Evolutionary conservation across 2,797 vertebrate genomes (phyloP), one percentile per base, ranked within the genome.

Genomic region (Melanotaenia parkinsoni): DNA sequence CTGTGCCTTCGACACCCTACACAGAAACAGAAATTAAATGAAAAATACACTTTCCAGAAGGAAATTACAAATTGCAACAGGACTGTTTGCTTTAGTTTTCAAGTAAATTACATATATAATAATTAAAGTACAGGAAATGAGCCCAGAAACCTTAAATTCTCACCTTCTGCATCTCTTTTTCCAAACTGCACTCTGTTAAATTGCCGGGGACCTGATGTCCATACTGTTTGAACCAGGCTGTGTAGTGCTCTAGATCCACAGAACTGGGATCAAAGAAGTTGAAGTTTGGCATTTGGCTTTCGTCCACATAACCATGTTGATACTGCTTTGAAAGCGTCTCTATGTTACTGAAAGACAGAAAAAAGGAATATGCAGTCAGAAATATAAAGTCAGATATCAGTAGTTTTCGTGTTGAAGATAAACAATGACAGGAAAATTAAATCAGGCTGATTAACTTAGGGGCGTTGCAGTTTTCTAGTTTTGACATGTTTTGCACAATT

Each of bases 1-100:
- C 93, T 0, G 95, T 95, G 9, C 94, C 95, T 71, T 96, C 93
- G 16, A 92, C 93, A 13, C 94, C 93, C 96, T 96, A 83, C 43
- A 76, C 6, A 76, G 43, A 4, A 18, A 45, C 16, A 45, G 4
- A 20, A 18, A 37, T 37, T 11, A 37, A 37, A 37, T 11, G 16
- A 16, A 20, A 45, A 18, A 45, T 7, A 45, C 16, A 18, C 18
- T 45, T 45, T 5, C 5, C 16, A 6, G 43, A 45, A 4, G 16
- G 43, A 45, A 6, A 45, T 38, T 13, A 12, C 37, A 38, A 38
- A 38, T 5, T 38, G 66, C n/a, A 71, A 75, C 56, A 60, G 7
- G 43, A 62, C 3, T 0, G 18, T 2, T 20, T 43, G 54, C 13
- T 74, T 77, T 38, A 70, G 30, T 40, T 58, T 54, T 22, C 3